Base-by-base conservation (phyloP, 2,113 vertebrate species). In the Archilochus colubris region DNA sequence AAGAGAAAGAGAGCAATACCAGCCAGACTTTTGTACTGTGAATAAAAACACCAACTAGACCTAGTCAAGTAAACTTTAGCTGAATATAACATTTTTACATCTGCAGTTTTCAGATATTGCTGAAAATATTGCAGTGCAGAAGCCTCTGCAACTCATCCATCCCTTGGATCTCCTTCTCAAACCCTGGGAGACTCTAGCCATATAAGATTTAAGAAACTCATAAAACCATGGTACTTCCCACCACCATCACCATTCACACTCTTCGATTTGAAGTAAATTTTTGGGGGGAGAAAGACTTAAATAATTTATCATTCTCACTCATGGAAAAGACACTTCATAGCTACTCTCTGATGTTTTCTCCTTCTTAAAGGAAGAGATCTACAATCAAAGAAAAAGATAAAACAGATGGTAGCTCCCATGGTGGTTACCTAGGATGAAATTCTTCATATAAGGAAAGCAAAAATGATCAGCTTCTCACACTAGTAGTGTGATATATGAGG, bases 1-100 rank as follows among this genome's bases (percentile, higher is more conserved):
- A 89, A 89, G 31, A 93, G 46, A 33, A 86, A 91, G 68, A 95
- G 23, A 86, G 50, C 0, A 7, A 72, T 72, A 78, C 19, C 68
- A 95, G 79, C 33, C 89, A 91, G 53, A 70, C 40, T 86, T 87
- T 31, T 50, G 38, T 40, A 53, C 59, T 81, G 68, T 53, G 93
- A 97, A 89, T 33, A 91, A 31, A 89, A 86, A 62, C 64, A 95
- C 82, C 64, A 85, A 53, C 44, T 72, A 88, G 89, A 88, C 36
- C 82, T 33, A 68, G n/a, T 9, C 72, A 80, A 95, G 80, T 77
- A 88, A 95, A 95, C 50, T 88, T 87, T 3, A 77, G 70, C 58
- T 73, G 92, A 91, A 93, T 57, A 19, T 28, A 93, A 82, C 61
- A 69, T 23, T 82, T 86, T 55, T 20, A 77, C 38, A 91, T 80